Evolutionary conservation across 1,140 invertebrate genomes (phyloP).

Genomic region (Pantala flavescens): DNA sequence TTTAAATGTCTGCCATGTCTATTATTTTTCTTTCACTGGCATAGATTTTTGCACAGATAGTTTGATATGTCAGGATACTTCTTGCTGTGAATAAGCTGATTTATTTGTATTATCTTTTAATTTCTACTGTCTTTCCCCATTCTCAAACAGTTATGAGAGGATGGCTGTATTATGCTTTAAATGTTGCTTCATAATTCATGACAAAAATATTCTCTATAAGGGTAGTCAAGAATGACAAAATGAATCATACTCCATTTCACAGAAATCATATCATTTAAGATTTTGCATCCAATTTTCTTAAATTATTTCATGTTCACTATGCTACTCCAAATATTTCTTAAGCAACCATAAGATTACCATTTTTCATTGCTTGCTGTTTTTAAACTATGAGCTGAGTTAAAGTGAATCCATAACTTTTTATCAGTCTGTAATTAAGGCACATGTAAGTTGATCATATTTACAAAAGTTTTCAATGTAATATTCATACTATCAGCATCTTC

Average conservation of each 20-base stretch:
- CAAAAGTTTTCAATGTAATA: too few relatives aligned
- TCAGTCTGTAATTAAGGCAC: too few relatives aligned
- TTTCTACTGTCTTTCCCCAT: too few relatives aligned
- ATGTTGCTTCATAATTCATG: neutral
- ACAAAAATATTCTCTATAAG: neutral
- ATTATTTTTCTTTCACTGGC: neutral
- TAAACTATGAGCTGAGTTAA: too few relatives aligned
- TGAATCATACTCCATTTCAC: neutral
- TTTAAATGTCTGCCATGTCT: neutral
- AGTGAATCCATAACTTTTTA: too few relatives aligned
- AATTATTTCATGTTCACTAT: too few relatives aligned
- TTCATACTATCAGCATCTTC: too few relatives aligned
- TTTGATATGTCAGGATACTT: neutral
- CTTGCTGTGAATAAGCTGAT: slow-evolving; percentile 2
- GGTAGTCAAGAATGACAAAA: neutral
- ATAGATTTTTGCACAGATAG: neutral
- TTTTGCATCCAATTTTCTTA: too few relatives aligned
- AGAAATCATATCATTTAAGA: neutral
- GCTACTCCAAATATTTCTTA: too few relatives aligned
- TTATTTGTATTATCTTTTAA: neutral
- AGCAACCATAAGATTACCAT: too few relatives aligned
- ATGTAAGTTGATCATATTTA: too few relatives aligned
- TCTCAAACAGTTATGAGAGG: neutral
- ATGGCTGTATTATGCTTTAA: neutral
- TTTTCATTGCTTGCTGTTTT: too few relatives aligned